Percentiles rank a stretch among this genome's conserved stretches.
phyloP scores from a whole-genome alignment of 2,113 vertebrate species.

The Gracilinanus agilis region DNA sequence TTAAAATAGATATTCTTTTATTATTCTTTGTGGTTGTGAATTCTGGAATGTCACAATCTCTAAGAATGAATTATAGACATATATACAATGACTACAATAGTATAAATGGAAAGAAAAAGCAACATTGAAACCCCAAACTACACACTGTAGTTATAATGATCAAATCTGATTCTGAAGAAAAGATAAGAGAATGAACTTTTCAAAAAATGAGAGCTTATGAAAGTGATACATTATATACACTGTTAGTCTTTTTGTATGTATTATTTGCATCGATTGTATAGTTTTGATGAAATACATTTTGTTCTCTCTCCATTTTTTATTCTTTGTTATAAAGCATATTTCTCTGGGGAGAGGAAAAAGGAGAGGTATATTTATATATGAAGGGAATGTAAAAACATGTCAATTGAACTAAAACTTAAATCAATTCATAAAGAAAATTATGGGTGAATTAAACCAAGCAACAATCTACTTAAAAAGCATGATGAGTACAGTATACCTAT shows the following conservation, averaged over 20 bases:
- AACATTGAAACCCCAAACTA: background rate
- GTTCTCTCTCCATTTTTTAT: background rate
- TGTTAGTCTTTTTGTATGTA: background rate
- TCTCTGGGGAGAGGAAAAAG: background rate
- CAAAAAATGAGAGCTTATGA: background rate
- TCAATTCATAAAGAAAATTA: background rate
- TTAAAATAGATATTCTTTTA: background rate
- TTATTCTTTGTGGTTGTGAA: background rate
- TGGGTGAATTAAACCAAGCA: background rate
- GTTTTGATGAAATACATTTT: background rate
- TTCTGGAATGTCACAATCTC: background rate
- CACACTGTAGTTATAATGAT: background rate
- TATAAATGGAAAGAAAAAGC: background rate
- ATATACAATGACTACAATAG: background rate
- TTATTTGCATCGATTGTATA: background rate
- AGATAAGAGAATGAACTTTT: background rate
- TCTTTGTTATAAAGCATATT: background rate
- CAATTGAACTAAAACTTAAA: background rate
- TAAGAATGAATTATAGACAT: background rate
- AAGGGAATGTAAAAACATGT: background rate
- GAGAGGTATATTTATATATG: background rate
- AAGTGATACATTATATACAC: background rate
- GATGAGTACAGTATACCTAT: too few relatives aligned
- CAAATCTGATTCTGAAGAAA: background rate
- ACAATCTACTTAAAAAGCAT: background rate